Evolutionary conservation across 2,888 invertebrate species (phyloP), one percentile per base, ranked within the genome.

Genomic region (Hesperia comma): DNA sequence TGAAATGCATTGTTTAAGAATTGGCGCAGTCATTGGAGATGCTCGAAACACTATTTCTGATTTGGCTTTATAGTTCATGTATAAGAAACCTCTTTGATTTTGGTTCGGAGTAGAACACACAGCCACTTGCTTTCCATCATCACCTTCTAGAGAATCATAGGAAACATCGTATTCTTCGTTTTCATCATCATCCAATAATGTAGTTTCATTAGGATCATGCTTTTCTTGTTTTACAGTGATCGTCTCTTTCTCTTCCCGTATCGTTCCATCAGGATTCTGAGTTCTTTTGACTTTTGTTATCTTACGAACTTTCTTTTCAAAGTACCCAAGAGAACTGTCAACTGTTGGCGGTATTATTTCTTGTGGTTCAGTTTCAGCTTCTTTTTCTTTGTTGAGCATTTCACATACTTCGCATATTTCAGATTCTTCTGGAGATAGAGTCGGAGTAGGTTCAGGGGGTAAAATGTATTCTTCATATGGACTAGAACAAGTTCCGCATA

Each of bases 251-350:
- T 79, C 75, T 72, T 85, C 82, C 37, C 72, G 69, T 21, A 82
- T 74, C 1, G 77, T 79, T 2, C 82, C 84, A 74, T 84, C 83
- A 6, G 69, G 58, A 33, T 81, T 79, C 41, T 72, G 70, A 1
- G 70, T 75, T 69, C 81, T 74, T 43, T 68, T 80, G 0, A 84
- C 71, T 72, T 71, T 81, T n/a, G 72, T 76, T 19, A 79, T 79
- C 71, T 73, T 81, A 15, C 75, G 74, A 5, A 77, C 66, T 62
- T 77, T 78, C 26, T 73, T 77, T 69, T 83, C 80, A 68, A 77
- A 80, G 40, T 77, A 79, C 5, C 80, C 81, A 37, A 79, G 67
- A 12, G 68, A 67, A 17, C 61, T 72, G 21, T 77, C 74, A 7
- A 68, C 70, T 8, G 53, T 32, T 12, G 40, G 12, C 19, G 54